Conservation (phyloP, 2,113 vertebrate genomes). For the Tupaia chinensis region DNA sequence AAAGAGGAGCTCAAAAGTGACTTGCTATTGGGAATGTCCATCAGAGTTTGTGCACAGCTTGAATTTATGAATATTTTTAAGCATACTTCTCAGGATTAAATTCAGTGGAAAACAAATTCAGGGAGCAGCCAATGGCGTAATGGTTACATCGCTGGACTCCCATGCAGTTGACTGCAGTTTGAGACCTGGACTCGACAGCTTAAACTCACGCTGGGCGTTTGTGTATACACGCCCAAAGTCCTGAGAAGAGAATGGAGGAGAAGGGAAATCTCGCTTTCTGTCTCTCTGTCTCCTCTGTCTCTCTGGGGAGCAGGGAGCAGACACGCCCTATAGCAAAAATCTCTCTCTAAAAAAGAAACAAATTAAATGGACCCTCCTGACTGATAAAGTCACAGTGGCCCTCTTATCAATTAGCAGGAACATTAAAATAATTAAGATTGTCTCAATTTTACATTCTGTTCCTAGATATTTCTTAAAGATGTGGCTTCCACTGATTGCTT, state of each 20-base stretch:
- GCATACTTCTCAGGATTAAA: background rate
- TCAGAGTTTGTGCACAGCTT: background rate
- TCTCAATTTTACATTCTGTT: conserved; percentile 15
- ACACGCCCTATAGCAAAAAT: no score
- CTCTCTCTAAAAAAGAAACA: no score
- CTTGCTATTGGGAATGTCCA: background rate
- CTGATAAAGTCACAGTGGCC: background rate
- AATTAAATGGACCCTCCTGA: background rate
- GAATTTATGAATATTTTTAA: conserved; percentile 11
- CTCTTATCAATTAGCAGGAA: background rate
- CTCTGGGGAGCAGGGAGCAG: no score
- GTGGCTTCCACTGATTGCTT: background rate
- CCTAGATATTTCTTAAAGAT: background rate
- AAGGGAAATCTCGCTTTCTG: no score
- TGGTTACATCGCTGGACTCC: no score
- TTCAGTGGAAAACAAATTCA: background rate
- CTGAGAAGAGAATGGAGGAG: no score
- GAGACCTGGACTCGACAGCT: no score
- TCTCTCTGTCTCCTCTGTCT: no score
- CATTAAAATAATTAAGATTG: background rate
- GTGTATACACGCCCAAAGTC: no score
- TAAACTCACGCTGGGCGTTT: no score
- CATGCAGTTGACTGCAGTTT: no score
- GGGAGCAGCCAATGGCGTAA: no score
- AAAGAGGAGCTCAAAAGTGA: background rate